These are phyloP conservation scores for Zeus faber DNA, from an alignment of 2,113 vertebrate genomes.

Conservation along the genomic window DNA sequence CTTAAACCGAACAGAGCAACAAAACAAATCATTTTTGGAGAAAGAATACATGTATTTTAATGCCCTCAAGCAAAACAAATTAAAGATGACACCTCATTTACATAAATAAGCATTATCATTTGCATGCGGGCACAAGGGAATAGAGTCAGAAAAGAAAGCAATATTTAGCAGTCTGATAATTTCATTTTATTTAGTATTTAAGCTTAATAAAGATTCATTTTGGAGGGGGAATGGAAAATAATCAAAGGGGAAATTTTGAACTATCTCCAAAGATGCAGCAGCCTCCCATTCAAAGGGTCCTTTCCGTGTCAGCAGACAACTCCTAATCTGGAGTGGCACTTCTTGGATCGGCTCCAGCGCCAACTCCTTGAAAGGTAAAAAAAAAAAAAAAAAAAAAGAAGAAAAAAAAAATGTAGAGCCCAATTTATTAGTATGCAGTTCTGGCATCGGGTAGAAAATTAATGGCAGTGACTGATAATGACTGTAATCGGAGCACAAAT, in stretches of 20 bases:
- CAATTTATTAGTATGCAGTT: constrained; percentile 84
- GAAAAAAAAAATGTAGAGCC: constrained; percentile 70
- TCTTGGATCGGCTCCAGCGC: constrained; percentile 74
- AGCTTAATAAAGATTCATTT: constrained; percentile 85
- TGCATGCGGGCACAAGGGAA: constrained; percentile 81
- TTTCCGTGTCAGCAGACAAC: constrained; percentile 75
- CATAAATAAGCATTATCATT: constrained; percentile 87
- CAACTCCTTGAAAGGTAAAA: constrained; percentile 82
- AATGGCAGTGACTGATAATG: constrained; percentile 84
- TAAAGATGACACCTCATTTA: constrained; percentile 84
- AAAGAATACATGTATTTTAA: constrained; percentile 86
- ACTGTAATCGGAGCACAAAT: constrained; percentile 85
- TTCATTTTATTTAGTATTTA: constrained; percentile 84
- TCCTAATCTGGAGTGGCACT: constrained; percentile 80
- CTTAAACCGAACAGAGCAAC: constrained; percentile 79
- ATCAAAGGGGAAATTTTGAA: constrained; percentile 77
- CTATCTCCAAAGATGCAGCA: constrained; percentile 84
- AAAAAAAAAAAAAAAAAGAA: constrained; percentile 39
- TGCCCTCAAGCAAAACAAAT: constrained; percentile 85
- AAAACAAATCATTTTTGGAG: constrained; percentile 84
- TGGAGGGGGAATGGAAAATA: constrained; percentile 74
- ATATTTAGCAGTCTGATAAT: constrained; percentile 84
- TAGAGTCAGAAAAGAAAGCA: constrained; percentile 80
- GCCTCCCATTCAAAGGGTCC: constrained; percentile 70
- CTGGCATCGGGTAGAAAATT: constrained; percentile 79